Percentiles rank a stretch among this genome's conserved stretches.
Evolutionary conservation across 1,140 invertebrate species (phyloP).

Genomic region (Lepidurus apus): DNA sequence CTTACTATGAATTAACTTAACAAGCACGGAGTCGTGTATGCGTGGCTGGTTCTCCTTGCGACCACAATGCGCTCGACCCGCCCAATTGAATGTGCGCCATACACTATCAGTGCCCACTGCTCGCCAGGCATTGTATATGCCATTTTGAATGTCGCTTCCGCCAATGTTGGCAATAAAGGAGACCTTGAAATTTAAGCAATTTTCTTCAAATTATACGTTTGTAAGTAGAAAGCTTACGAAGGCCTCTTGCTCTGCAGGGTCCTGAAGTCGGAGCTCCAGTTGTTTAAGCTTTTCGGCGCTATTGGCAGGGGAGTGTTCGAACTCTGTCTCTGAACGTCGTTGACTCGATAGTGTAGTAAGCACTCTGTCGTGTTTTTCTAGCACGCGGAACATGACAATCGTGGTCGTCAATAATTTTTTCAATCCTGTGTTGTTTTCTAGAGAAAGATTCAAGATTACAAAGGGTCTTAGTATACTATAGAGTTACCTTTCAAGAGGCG

Average conservation of each 20-base stretch:
- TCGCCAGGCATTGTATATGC: background rate
- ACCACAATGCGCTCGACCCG: background rate
- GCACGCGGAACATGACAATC: background rate
- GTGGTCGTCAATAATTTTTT: background rate
- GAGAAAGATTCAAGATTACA: background rate
- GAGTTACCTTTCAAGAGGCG: conserved; percentile 4
- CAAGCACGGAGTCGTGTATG: background rate
- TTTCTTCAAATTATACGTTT: conserved; percentile 1
- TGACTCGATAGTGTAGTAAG: background rate
- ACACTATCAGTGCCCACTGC: background rate
- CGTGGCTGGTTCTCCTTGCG: too few relatives aligned
- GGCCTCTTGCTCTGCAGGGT: background rate
- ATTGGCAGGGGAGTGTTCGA: background rate
- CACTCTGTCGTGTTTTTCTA: background rate
- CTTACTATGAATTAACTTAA: too few relatives aligned
- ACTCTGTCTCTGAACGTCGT: background rate
- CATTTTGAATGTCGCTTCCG: background rate
- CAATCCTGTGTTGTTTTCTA: background rate
- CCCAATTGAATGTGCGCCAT: background rate
- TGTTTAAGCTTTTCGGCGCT: background rate
- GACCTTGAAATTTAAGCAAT: background rate
- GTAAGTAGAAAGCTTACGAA: conserved; percentile 6
- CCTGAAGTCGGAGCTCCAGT: background rate
- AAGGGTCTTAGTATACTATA: background rate
- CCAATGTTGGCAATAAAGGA: background rate